Evolutionary conservation across 2,888 invertebrate species (phyloP), one percentile per base, ranked within the genome.

Genomic region (Meteorus colon): DNA sequence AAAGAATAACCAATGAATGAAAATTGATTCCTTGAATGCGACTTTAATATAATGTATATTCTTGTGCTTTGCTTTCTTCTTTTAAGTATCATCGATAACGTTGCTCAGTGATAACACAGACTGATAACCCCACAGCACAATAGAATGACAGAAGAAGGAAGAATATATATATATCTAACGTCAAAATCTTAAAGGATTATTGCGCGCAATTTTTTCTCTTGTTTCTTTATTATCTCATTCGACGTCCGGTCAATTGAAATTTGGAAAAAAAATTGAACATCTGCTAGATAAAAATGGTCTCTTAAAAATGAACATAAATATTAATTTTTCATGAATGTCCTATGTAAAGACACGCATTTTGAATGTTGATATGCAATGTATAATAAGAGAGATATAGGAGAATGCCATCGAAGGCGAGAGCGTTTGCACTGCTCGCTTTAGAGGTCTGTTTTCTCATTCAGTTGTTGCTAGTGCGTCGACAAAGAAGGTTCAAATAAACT

Each of bases 381-480:
- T 19, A 37, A 37, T 65, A 66, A 14, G 31, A 12, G 12, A 41
- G 16, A 63, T 3, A 63, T 63, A 34, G 29, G 14, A 12, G 19
- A 63, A 63, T 63, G n/a, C 63, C 41, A 24, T 4, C 19, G 55
- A 66, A 66, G 66, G 66, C 66, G 27, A 41, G 37, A 66, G 55
- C 55, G 55, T 55, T 6, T 19, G 55, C 48, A n/a, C 4, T 55
- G 55, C 55, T 19, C 10, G 66, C 34, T 66, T 66, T 66, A 41
- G 41, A 66, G 31, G 10, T 63, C 31, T 63, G 29, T 63, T 63
- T 63, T 66, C 51, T 51, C 48, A 48, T 68, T 55, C 68, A 68
- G 68, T 68, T 68, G 51, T 51, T 48, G 48, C 51, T 68, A 12
- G 51, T 51, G 31, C 68, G 55, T n/a, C 55, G 68, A n/a, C 68